phyloP scores from a whole-genome alignment of 1,140 invertebrate genomes.

The Lepidurus arcticus region DNA sequence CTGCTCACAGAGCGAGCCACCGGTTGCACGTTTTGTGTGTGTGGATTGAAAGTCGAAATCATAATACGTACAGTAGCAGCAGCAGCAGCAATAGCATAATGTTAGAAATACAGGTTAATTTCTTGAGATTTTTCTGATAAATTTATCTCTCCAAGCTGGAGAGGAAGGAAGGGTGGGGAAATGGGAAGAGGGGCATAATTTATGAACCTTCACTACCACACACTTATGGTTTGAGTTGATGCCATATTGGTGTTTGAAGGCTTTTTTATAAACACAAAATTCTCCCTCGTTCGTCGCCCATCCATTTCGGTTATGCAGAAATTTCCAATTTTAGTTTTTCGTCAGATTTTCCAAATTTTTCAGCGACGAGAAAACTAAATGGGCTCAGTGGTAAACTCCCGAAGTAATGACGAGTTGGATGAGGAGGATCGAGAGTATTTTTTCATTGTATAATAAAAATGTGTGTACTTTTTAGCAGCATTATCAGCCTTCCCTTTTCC shows the following conservation, averaged over 20 bases:
- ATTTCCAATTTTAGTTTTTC: neutral
- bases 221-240: neutral
- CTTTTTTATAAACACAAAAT: neutral
- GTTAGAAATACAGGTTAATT: neutral
- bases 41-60: neutral
- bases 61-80: neutral
- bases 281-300: neutral
- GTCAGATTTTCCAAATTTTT: neutral
- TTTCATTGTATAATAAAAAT: neutral
- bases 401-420: neutral
- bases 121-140: neutral
- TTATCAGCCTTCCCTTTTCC: neutral
- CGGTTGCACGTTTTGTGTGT: neutral
- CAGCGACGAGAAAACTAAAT: neutral
- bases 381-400: neutral
- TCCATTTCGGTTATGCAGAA: neutral
- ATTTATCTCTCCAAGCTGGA: neutral
- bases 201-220: neutral
- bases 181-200: neutral
- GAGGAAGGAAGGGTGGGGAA: slow-evolving; percentile 2
- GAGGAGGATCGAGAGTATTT: neutral
- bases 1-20: neutral
- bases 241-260: neutral
- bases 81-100: neutral
- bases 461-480: neutral